A percentile compares a stretch with the other conserved stretches of the same genome.
These are phyloP conservation scores for Endotricha flammealis DNA, from an alignment of 2,888 invertebrate species.

Conservation along the genomic window DNA sequence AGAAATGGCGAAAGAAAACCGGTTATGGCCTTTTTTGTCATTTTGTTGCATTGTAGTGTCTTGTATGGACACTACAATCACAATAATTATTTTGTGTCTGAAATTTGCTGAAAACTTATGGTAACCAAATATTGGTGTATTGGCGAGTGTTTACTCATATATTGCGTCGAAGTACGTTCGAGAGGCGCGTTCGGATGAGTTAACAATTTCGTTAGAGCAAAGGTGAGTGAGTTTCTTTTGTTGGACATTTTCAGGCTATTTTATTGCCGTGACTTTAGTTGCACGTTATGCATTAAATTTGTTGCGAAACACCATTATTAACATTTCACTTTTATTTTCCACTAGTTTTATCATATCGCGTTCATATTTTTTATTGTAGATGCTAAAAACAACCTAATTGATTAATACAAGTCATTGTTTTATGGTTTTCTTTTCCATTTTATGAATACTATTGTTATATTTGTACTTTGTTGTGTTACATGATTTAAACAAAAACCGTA, in stretches of 20 bases:
- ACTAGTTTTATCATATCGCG: not conserved
- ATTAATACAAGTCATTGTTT: no score
- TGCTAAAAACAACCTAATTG: no score
- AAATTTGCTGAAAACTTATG: constrained; percentile 41
- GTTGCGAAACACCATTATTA: not conserved
- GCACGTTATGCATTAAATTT: constrained; percentile 10
- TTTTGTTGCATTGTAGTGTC: no score
- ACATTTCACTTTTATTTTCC: not conserved
- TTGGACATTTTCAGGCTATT: constrained; percentile 26
- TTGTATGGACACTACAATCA: no score
- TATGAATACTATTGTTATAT: no score
- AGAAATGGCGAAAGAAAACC: no score
- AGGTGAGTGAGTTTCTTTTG: constrained; percentile 57
- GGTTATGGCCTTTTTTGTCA: no score
- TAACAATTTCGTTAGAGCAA: constrained; percentile 51
- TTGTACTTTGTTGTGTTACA: no score
- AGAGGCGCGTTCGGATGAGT: constrained; percentile 50
- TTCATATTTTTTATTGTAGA: not conserved
- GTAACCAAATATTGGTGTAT: constrained; percentile 26
- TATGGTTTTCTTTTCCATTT: no score
- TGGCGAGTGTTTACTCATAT: constrained; percentile 25
- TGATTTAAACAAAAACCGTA: no score
- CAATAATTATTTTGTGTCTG: constrained; percentile 42
- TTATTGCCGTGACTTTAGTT: constrained; percentile 14
- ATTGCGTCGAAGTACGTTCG: constrained; percentile 20